Base-by-base conservation (phyloP, 1,140 invertebrate species). In the Hormaphis cornu region DNA sequence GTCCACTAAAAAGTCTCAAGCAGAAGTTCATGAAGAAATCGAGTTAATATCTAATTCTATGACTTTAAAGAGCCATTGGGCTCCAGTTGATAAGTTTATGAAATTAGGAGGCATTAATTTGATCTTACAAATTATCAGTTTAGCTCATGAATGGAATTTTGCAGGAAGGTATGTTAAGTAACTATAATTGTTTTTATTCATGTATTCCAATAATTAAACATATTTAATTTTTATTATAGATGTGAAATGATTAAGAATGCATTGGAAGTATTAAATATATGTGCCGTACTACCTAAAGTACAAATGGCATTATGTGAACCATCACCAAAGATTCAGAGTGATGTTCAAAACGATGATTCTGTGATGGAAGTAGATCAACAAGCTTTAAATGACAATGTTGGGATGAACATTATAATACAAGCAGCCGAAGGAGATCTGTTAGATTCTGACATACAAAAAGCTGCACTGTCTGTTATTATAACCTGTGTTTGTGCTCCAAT, bases 401-500 rank as follows among this genome's bases (percentile, higher is more conserved):
- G 87, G 59, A 78, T 82, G 70, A 77, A 83, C 75, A 80, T 85
- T 59, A 73, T 76, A 48, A 77, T 93, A 75, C 89, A 89, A 5
- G 87, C 92, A 10, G 90, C 92, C 6, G 91, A 95, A 76, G 91
- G 93, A 4, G 92, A 96, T 77, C 85, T 93, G 0, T 82, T 85
- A 3, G 93, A 96, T 76, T 83, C 92, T 0, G 94, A 97, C 76
- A 92, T 97, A 0, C 89, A 95, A 76, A 89, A 91, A 75, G 88
- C 93, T 0, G 93, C 94, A 0, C 79, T 97, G 0, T 85, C 88
- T 73, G 87, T 94, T 10, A 82, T 97, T 28, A 89, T 93, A 50
- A 96, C 95, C 77, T 95, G 92, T 79, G 91, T 96, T 4, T 97
- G 93, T 80, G 91, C 91, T 14, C 93, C 94, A 0, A 85, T 92